These are phyloP conservation scores for Catocala fraxini DNA, from an alignment of 2,888 invertebrate species.

Conservation along the genomic window DNA sequence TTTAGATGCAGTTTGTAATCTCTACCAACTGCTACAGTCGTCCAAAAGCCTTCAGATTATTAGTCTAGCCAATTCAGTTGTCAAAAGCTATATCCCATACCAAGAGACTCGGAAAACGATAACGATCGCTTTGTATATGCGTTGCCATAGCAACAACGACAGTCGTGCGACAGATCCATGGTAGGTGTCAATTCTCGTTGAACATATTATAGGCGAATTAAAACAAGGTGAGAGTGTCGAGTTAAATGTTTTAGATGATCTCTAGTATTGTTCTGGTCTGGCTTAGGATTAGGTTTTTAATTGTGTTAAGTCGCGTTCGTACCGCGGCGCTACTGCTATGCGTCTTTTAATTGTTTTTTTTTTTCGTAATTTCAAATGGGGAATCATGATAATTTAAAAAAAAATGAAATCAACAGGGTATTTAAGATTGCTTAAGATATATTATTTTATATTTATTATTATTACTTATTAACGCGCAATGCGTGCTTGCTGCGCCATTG, in stretches of 20 bases:
- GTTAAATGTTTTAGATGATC: conserved; percentile 49
- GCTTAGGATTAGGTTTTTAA: conserved; percentile 44
- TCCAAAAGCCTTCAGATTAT: too few species aligned
- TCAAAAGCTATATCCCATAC: too few species aligned
- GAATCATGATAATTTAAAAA: conserved; percentile 68
- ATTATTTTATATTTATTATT: conserved; percentile 85
- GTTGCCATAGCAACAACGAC: too few species aligned
- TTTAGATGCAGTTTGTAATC: too few species aligned
- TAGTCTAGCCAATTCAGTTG: too few species aligned
- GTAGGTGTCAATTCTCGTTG: too few species aligned
- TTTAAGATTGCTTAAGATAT: conserved; percentile 86
- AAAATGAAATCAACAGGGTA: conserved; percentile 86
- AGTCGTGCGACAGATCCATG: too few species aligned
- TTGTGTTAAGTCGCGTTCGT: conserved; percentile 35
- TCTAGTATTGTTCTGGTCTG: conserved; percentile 50
- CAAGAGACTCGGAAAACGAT: too few species aligned
- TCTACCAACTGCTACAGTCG: too few species aligned
- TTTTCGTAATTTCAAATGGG: conserved; percentile 66
- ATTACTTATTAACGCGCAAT: conserved; percentile 63
- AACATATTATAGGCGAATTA: background rate
- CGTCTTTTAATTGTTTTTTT: conserved; percentile 51
- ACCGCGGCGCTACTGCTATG: conserved; percentile 52
- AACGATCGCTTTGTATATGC: too few species aligned
- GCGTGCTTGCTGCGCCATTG: conserved; percentile 61
- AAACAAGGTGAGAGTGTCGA: conserved; percentile 11